phyloP scores from a whole-genome alignment of 1,140 invertebrate species.

The Drosophila bipectinata region DNA sequence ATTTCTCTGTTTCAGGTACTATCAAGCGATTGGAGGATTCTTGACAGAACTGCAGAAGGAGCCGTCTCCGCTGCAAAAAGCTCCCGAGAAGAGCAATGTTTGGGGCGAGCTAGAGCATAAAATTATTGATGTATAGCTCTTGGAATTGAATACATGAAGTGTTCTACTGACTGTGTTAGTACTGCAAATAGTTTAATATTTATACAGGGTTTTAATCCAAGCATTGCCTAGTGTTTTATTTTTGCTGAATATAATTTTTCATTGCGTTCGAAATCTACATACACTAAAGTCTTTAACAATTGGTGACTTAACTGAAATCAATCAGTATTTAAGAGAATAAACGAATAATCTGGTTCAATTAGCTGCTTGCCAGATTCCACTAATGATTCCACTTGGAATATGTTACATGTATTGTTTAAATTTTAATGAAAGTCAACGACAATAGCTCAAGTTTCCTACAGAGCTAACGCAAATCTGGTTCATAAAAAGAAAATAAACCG shows the following conservation, averaged over 20 bases:
- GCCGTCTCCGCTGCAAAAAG: constrained; percentile 66
- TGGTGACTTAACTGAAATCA: neutral
- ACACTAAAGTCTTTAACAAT: neutral
- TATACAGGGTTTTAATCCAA: constrained; percentile 45
- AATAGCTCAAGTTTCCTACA: too few relatives aligned
- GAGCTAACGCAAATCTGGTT: neutral
- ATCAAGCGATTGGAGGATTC: constrained; percentile 86
- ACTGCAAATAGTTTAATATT: constrained; percentile 65
- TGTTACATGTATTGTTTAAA: constrained; percentile 19
- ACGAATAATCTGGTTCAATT: constrained; percentile 2
- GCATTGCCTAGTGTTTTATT: constrained; percentile 33
- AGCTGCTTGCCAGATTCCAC: constrained; percentile 5
- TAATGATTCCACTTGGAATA: constrained; percentile 23
- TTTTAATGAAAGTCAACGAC: neutral
- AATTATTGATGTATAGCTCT: constrained; percentile 71
- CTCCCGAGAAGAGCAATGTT: constrained; percentile 78
- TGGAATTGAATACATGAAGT: constrained; percentile 37
- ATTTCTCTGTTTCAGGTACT: constrained; percentile 85
- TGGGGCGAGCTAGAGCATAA: constrained; percentile 77
- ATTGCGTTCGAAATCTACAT: neutral
- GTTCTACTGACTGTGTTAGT: constrained; percentile 79
- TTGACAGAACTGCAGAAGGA: constrained; percentile 84
- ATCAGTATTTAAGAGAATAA: constrained; percentile 40
- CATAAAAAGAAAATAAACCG: constrained; percentile 47
- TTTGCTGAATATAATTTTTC: constrained; percentile 4